A percentile compares a stretch with the other conserved stretches of the same genome.
phyloP scores from a whole-genome alignment of 2,113 vertebrate genomes.

The Lonchura striata region DNA sequence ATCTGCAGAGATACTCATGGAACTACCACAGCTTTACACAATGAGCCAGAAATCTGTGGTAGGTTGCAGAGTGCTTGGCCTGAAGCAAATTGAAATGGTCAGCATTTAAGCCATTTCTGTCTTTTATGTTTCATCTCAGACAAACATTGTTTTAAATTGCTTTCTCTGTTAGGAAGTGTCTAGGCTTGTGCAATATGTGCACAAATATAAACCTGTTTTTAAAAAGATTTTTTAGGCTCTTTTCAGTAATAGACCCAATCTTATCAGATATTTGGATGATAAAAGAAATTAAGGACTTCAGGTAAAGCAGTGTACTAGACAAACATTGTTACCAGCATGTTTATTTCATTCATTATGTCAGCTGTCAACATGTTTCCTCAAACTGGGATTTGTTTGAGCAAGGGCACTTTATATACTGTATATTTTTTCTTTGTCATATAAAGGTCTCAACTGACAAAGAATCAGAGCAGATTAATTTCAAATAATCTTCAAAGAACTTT shows the following conservation, averaged over 20 bases:
- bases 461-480: not conserved
- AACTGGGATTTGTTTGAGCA: not conserved
- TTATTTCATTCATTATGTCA: not conserved
- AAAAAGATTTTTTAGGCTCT: not conserved
- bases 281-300: not conserved
- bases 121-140: not conserved
- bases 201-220: not conserved
- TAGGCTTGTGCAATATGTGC: not conserved
- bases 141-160: not conserved
- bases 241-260: not conserved
- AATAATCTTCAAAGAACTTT: not conserved
- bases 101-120: not conserved
- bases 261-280: not conserved
- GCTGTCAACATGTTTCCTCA: not conserved
- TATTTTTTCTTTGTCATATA: not conserved
- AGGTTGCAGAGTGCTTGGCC: not conserved
- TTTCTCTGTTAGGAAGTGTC: not conserved
- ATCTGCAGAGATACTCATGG: constrained; percentile 74
- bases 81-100: not conserved
- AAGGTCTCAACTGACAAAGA: not conserved
- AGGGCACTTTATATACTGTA: not conserved
- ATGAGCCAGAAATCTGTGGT: constrained; percentile 75
- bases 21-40: constrained; percentile 75
- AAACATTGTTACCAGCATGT: not conserved
- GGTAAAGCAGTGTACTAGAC: not conserved